Conservation (phyloP, 2,888 invertebrate species). For the Junonia oenone region DNA sequence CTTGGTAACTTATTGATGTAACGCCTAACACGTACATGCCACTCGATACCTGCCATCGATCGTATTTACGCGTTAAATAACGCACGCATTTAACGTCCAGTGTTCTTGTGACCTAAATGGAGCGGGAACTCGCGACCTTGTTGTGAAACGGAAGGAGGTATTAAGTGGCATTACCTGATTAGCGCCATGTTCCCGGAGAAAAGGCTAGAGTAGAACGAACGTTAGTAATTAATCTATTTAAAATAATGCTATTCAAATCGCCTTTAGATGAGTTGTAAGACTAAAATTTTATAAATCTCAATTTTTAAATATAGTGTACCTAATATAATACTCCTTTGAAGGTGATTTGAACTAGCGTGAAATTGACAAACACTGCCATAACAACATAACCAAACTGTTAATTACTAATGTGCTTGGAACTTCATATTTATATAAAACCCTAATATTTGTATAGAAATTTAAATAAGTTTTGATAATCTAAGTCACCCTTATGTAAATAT, state of each 20-base stretch:
- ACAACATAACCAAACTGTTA: neutral
- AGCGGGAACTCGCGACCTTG: conserved; percentile 24
- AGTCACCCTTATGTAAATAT: conserved; percentile 26
- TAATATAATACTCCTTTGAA: conserved; percentile 8
- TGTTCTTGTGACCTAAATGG: neutral
- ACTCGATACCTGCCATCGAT: neutral
- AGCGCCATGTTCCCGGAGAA: conserved; percentile 15
- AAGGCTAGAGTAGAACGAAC: conserved; percentile 14
- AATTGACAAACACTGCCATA: conserved; percentile 10
- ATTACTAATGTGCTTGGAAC: conserved; percentile 8
- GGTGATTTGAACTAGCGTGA: conserved; percentile 9
- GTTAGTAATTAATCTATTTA: conserved; percentile 9
- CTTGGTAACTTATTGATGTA: neutral
- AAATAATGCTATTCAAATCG: conserved; percentile 9
- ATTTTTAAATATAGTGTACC: neutral
- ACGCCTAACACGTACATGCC: conserved; percentile 1
- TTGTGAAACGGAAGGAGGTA: conserved; percentile 27
- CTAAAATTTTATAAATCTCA: conserved; percentile 11
- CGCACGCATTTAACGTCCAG: neutral
- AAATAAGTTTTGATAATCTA: conserved; percentile 19
- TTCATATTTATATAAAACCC: conserved; percentile 5
- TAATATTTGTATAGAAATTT: conserved; percentile 23
- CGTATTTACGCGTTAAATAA: neutral
- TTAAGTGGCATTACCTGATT: conserved; percentile 30
- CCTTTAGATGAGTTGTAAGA: conserved; percentile 6